Percentiles rank a stretch among this genome's conserved stretches.
Conservation (phyloP, 2,797 vertebrate genomes). For the Scleropages formosus region DNA sequence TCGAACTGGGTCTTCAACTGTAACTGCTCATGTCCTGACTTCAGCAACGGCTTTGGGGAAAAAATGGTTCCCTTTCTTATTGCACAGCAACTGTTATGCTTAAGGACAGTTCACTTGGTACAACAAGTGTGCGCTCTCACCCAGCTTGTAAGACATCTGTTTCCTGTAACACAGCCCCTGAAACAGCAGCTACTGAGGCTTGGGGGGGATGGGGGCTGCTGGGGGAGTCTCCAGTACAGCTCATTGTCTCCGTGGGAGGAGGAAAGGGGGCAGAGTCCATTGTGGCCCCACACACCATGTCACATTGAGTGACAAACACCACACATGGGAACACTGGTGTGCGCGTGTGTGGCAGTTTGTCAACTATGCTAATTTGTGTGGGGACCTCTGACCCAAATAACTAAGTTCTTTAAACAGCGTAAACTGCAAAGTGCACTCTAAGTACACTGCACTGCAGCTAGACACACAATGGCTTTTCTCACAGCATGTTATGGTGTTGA, state of each 20-base stretch:
- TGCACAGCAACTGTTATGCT: no score
- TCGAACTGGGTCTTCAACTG: no score
- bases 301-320: conserved; percentile 7
- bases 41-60: no score
- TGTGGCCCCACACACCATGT: not conserved
- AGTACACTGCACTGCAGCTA: not conserved
- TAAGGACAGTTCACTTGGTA: no score
- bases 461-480: not conserved
- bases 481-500: not conserved
- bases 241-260: not conserved
- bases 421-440: not conserved
- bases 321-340: not conserved
- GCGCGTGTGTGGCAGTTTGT: not conserved
- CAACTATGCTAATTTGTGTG: not conserved
- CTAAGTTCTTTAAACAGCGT: not conserved
- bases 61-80: no score
- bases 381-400: not conserved
- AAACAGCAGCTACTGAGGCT: not conserved
- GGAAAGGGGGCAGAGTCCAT: not conserved
- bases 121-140: no score
- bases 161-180: not conserved
- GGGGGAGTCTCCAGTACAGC: not conserved
- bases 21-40: no score
- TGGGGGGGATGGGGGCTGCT: no score
- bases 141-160: no score